Percentiles rank a stretch among this genome's conserved stretches.
Conservation (phyloP, 2,888 invertebrate species). For the Herminia tarsipennalis region DNA sequence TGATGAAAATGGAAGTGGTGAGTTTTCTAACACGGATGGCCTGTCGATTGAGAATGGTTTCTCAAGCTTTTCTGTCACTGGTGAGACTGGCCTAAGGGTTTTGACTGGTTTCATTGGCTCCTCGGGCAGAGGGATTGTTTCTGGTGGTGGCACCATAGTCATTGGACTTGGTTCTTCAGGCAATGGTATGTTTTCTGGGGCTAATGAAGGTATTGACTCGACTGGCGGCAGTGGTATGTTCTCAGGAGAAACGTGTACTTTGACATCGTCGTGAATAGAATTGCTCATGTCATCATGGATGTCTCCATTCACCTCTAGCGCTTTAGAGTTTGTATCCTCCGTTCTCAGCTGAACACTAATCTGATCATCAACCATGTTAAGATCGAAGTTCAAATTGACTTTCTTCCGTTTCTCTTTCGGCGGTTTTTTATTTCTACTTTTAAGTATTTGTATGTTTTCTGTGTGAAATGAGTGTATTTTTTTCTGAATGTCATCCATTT, state of each 20-base stretch:
- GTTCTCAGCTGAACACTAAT: conserved; percentile 80
- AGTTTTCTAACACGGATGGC: conserved; percentile 61
- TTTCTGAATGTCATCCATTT: conserved; percentile 87
- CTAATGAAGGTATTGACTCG: conserved; percentile 78
- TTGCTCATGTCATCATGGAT: conserved; percentile 63
- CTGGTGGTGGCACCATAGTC: conserved; percentile 63
- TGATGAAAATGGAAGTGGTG: conserved; percentile 66
- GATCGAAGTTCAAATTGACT: conserved; percentile 83
- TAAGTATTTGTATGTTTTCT: conserved; percentile 86
- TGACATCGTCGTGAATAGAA: conserved; percentile 58
- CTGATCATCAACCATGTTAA: conserved; percentile 82
- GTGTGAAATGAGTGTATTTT: conserved; percentile 87
- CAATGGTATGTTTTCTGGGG: conserved; percentile 71
- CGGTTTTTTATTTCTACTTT: conserved; percentile 86
- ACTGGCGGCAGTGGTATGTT: conserved; percentile 75
- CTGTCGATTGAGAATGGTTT: conserved; percentile 50
- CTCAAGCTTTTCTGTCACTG: conserved; percentile 48
- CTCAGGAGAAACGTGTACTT: conserved; percentile 67
- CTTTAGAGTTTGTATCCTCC: conserved; percentile 57
- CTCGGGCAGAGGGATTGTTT: conserved; percentile 73
- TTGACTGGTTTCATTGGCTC: conserved; percentile 63
- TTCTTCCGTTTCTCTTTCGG: conserved; percentile 83
- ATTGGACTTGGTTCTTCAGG: conserved; percentile 71
- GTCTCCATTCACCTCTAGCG: conserved; percentile 71
- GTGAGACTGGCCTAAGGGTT: conserved; percentile 39